Conservation (phyloP, 2,888 invertebrate species). For the Xestia c-nigrum region DNA sequence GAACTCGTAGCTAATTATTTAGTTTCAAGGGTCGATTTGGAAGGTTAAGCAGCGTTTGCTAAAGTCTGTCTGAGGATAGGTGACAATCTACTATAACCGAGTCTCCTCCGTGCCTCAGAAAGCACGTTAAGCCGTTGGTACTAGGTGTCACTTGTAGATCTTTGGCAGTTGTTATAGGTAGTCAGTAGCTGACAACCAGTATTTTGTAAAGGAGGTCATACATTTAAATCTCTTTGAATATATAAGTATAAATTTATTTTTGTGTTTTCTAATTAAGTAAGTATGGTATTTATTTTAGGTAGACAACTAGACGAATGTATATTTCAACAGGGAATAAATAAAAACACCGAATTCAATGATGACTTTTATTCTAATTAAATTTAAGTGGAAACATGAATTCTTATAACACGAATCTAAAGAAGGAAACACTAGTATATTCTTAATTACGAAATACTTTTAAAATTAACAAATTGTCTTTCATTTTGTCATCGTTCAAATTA, state of each 20-base stretch:
- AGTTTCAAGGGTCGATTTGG: neutral
- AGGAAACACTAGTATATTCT: constrained; percentile 90
- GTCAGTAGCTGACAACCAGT: neutral
- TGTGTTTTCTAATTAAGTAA: neutral
- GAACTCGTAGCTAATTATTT: neutral
- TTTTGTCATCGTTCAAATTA: constrained; percentile 80
- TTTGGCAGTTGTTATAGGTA: too few species aligned
- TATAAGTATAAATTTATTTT: neutral
- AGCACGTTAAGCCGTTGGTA: neutral
- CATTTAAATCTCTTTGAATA: neutral
- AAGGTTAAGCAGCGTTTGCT: neutral
- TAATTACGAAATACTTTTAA: constrained; percentile 89
- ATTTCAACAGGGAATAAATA: constrained; percentile 46
- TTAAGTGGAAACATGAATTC: constrained; percentile 90
- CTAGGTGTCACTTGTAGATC: neutral
- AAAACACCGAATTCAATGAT: constrained; percentile 85
- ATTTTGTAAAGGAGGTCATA: neutral
- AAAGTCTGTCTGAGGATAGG: neutral
- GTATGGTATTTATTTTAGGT: neutral
- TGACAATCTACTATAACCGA: neutral
- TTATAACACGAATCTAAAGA: constrained; percentile 91
- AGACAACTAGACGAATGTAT: neutral
- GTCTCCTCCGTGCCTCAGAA: neutral
- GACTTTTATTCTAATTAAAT: constrained; percentile 90
- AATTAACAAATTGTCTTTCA: constrained; percentile 89